A percentile compares a stretch with the other conserved stretches of the same genome.
These are phyloP conservation scores for Bombus consobrinus DNA, from an alignment of 1,140 invertebrate species.

Conservation along the genomic window DNA sequence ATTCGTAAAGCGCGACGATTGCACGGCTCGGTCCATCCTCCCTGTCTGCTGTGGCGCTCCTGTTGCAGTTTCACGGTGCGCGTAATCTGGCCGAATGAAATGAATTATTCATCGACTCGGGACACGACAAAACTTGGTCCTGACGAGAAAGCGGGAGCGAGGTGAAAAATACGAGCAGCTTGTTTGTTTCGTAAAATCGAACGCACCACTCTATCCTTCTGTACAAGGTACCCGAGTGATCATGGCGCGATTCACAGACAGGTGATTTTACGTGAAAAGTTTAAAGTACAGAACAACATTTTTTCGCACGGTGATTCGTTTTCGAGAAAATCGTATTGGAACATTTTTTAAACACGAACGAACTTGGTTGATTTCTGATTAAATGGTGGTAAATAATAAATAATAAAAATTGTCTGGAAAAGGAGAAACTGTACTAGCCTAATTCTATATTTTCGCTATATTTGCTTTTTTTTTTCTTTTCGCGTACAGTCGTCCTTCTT, in stretches of 20 bases:
- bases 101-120: constrained; percentile 78
- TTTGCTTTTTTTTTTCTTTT: neutral
- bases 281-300: neutral
- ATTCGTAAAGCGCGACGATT: constrained; percentile 35
- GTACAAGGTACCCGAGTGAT: too few species aligned
- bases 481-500: too few species aligned
- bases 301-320: neutral
- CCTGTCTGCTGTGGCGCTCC: neutral
- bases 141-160: constrained; percentile 8
- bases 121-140: constrained; percentile 60
- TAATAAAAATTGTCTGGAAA: too few species aligned
- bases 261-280: neutral
- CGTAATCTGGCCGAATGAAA: constrained; percentile 75
- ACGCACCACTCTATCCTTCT: constrained; percentile 3
- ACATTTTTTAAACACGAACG: neutral
- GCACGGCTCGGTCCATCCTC: constrained; percentile 9
- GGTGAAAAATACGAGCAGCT: constrained; percentile 50
- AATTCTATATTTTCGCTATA: too few species aligned
- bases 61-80: constrained; percentile 4
- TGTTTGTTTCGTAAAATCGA: constrained; percentile 75
- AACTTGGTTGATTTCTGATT: too few species aligned
- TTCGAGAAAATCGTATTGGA: neutral
- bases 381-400: too few species aligned
- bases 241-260: too few species aligned
- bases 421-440: too few species aligned